These are phyloP conservation scores for Vicugna pacos DNA, from an alignment of 2,113 vertebrate species.

Conservation along the genomic window DNA sequence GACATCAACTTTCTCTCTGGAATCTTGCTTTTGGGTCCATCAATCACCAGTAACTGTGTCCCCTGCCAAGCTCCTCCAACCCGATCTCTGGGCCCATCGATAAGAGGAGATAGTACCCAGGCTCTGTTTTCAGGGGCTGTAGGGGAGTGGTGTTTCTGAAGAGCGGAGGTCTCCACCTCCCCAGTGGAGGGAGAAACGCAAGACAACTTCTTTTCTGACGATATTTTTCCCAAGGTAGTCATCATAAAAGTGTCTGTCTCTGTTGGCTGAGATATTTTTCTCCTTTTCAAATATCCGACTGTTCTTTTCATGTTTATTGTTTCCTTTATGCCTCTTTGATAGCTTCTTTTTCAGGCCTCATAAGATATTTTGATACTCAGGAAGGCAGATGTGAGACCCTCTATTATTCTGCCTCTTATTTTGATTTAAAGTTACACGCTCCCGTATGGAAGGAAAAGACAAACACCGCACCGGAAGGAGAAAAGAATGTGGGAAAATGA, in stretches of 20 bases:
- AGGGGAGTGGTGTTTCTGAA: background rate
- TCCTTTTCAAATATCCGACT: conserved; percentile 73
- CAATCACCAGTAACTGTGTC: background rate
- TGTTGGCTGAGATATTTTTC: conserved; percentile 65
- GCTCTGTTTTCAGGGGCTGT: background rate
- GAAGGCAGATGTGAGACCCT: conserved; percentile 73
- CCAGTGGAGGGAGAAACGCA: conserved; percentile 43
- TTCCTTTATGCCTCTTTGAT: conserved; percentile 79
- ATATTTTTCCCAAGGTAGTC: conserved; percentile 68
- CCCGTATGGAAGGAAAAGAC: conserved; percentile 71
- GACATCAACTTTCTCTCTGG: background rate
- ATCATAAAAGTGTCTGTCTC: conserved; percentile 69
- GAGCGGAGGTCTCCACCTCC: background rate
- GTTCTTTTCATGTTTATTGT: conserved; percentile 78
- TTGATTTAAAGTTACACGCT: conserved; percentile 79
- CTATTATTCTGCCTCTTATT: conserved; percentile 79
- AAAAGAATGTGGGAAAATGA: conserved; percentile 45
- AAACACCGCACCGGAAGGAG: conserved; percentile 45
- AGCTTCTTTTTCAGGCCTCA: conserved; percentile 76
- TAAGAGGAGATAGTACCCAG: background rate
- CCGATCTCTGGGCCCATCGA: background rate
- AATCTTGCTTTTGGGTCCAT: background rate
- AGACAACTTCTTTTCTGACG: conserved; percentile 59
- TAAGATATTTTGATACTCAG: conserved; percentile 78
- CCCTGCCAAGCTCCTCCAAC: background rate